A percentile compares a stretch with the other conserved stretches of the same genome.
phyloP scores from a whole-genome alignment of 1,140 invertebrate species.

The Heliconius nattereri region DNA sequence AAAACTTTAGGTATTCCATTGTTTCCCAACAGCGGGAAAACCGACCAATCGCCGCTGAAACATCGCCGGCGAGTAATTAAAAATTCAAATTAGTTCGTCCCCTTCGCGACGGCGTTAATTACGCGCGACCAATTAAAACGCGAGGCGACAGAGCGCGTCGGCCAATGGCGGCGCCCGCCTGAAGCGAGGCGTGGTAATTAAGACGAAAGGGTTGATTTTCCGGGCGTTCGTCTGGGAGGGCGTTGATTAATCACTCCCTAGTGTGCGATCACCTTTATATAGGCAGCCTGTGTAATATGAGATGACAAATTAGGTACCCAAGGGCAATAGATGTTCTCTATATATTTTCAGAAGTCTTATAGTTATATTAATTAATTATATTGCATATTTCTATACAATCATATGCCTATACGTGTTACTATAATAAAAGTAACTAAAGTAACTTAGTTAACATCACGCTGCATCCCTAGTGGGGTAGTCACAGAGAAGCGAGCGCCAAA shows the following conservation, averaged over 20 bases:
- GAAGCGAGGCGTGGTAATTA: conserved; percentile 78
- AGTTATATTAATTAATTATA: background rate
- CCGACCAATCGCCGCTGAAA: conserved; percentile 63
- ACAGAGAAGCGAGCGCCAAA: no score
- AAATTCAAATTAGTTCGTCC: conserved; percentile 78
- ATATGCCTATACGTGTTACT: background rate
- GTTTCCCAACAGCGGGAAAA: conserved; percentile 22
- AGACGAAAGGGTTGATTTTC: conserved; percentile 79
- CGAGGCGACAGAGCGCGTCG: conserved; percentile 55
- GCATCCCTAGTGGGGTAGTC: no score
- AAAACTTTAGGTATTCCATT: background rate
- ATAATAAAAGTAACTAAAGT: background rate
- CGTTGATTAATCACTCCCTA: conserved; percentile 66
- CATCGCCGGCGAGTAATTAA: conserved; percentile 67
- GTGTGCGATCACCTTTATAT: conserved; percentile 24
- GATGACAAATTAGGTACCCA: background rate
- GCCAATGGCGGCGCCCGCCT: conserved; percentile 66
- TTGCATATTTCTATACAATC: background rate
- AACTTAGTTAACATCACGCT: no score
- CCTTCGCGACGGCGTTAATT: conserved; percentile 73
- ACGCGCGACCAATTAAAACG: conserved; percentile 74
- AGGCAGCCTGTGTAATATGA: background rate
- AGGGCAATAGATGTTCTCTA: background rate
- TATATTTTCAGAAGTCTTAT: no score
- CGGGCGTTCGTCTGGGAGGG: conserved; percentile 60